These are phyloP conservation scores for Leucosticte australis DNA, from an alignment of 2,113 vertebrate genomes.

Conservation along the genomic window DNA sequence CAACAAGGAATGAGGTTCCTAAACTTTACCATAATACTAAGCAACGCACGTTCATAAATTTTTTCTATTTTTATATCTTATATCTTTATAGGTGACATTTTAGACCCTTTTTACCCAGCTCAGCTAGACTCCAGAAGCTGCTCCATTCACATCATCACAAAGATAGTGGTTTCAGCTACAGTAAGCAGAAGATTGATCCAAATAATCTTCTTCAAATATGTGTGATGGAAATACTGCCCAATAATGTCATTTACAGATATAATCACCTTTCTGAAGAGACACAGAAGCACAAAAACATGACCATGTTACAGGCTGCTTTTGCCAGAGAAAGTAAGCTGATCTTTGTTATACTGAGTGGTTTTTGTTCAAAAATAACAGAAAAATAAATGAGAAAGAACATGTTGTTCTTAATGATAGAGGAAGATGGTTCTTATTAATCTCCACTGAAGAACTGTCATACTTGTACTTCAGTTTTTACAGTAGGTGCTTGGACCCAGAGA, in stretches of 20 bases:
- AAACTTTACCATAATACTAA: background rate
- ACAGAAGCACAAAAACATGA: background rate
- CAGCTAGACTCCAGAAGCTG: conserved; percentile 72
- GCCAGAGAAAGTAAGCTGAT: background rate
- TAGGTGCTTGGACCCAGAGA: background rate
- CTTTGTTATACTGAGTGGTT: background rate
- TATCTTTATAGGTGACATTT: conserved; percentile 70
- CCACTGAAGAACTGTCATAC: background rate
- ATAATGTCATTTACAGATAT: background rate
- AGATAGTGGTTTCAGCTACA: conserved; percentile 69
- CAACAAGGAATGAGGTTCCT: background rate
- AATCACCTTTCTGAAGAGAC: background rate
- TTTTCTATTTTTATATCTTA: background rate
- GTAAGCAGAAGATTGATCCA: conserved; percentile 1
- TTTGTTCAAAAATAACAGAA: background rate
- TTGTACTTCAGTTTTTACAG: background rate
- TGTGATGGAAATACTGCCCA: background rate
- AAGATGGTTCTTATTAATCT: background rate
- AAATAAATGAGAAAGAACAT: background rate
- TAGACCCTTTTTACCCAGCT: conserved; percentile 73
- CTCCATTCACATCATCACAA: conserved; percentile 73
- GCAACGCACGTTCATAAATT: background rate
- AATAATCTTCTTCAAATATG: background rate
- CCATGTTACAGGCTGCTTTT: background rate
- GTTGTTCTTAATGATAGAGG: background rate